phyloP scores from a whole-genome alignment of 2,888 invertebrate species.

The Sesamia inferens region DNA sequence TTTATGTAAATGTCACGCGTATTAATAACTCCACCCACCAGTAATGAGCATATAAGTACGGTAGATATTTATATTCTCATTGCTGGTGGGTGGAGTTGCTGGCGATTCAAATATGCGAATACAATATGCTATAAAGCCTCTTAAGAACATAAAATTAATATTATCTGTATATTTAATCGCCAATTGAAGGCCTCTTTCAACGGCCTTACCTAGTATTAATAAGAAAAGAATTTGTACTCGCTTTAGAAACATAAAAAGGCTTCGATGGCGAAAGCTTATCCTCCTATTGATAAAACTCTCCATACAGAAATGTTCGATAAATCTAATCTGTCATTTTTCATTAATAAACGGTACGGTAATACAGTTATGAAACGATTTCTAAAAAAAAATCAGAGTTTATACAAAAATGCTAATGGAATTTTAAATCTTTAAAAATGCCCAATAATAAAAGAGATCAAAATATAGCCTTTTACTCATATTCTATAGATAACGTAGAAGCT shows the following conservation, averaged over 20 bases:
- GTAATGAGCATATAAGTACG: too few species aligned
- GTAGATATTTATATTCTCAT: neutral
- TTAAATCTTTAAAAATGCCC: neutral
- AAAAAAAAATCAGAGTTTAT: constrained; percentile 1
- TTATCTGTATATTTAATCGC: constrained; percentile 11
- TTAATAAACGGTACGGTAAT: constrained; percentile 30
- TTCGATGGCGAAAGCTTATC: constrained; percentile 26
- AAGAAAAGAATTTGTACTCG: constrained; percentile 37
- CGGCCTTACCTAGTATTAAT: constrained; percentile 18
- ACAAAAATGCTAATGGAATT: neutral
- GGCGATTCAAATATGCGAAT: too few species aligned
- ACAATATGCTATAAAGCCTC: neutral
- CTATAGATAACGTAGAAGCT: neutral
- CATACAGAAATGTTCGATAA: constrained; percentile 41
- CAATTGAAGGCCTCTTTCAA: constrained; percentile 22
- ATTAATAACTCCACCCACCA: neutral
- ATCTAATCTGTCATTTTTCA: constrained; percentile 45
- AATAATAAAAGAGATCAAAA: neutral
- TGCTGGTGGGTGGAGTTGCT: neutral
- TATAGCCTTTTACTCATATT: neutral
- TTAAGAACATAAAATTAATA: constrained; percentile 7
- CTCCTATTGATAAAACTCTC: constrained; percentile 40
- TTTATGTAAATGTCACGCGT: neutral
- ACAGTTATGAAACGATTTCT: constrained; percentile 19
- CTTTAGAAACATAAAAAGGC: constrained; percentile 29